Evolutionary conservation across 2,888 invertebrate species (phyloP).

Genomic region (Rosalia funebris): DNA sequence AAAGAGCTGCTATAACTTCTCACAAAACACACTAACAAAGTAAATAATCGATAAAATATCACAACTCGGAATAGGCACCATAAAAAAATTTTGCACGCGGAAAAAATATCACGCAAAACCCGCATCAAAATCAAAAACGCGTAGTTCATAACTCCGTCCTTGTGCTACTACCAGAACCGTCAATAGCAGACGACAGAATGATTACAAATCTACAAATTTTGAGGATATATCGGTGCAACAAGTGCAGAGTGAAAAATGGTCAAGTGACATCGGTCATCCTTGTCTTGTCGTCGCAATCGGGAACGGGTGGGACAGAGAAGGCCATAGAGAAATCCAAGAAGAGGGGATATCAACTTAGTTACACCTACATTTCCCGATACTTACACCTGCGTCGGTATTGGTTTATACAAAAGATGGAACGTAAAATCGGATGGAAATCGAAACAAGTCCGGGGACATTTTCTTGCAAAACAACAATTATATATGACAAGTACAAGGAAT

Average conservation of each 20-base stretch:
- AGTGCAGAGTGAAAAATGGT: slow-evolving; percentile 49
- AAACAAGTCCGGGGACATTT: too few species aligned
- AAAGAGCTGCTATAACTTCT: neutral
- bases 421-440: too few species aligned
- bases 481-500: too few species aligned
- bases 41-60: slow-evolving; percentile 24
- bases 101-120: too few species aligned
- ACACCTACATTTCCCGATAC: slow-evolving; percentile 63
- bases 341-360: slow-evolving; percentile 60
- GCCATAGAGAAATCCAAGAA: slow-evolving; percentile 54
- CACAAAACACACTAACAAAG: slow-evolving; percentile 29
- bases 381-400: slow-evolving; percentile 57
- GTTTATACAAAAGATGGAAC: slow-evolving; percentile 25
- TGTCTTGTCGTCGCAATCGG: slow-evolving; percentile 20
- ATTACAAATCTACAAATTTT: too few species aligned
- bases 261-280: slow-evolving; percentile 48
- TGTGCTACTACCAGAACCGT: slow-evolving; percentile 58
- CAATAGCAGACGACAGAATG: slow-evolving; percentile 58
- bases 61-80: slow-evolving; percentile 25
- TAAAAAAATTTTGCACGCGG: slow-evolving; percentile 25
- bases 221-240: too few species aligned
- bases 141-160: slow-evolving; percentile 58
- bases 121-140: slow-evolving; percentile 35
- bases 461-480: too few species aligned
- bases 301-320: slow-evolving; percentile 37